Conservation (phyloP, 2,888 invertebrate genomes). For the Heliconius erato region DNA sequence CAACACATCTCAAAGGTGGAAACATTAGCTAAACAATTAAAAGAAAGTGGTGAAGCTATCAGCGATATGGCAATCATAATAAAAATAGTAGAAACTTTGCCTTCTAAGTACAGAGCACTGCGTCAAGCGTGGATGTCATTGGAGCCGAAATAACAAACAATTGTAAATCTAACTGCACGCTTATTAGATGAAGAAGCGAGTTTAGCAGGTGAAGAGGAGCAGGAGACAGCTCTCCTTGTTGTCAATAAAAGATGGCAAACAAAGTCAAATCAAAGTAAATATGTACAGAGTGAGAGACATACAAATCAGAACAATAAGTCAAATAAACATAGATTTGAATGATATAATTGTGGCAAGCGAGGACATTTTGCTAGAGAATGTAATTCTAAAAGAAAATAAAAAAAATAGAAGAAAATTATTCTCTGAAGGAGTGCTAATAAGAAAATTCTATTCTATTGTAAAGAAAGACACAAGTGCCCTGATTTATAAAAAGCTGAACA, state of each 20-base stretch:
- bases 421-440: background rate
- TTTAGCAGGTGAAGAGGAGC: background rate
- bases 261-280: too few relatives aligned
- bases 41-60: background rate
- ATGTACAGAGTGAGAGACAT: too few relatives aligned
- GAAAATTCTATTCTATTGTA: background rate
- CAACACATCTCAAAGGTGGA: constrained; percentile 55
- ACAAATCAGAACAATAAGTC: too few relatives aligned
- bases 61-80: background rate
- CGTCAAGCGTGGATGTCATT: background rate
- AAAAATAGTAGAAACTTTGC: background rate
- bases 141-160: background rate
- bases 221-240: background rate
- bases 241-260: background rate
- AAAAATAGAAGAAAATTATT: background rate
- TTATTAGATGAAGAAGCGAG: background rate
- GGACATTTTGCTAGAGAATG: too few relatives aligned
- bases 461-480: background rate
- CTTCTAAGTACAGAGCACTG: background rate
- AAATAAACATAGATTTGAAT: too few relatives aligned
- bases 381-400: too few relatives aligned
- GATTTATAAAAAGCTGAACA: background rate
- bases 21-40: constrained; percentile 6
- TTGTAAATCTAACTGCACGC: background rate
- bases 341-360: background rate